Base-by-base conservation (phyloP, 2,113 vertebrate species). In the Ramphastos sulfuratus region DNA sequence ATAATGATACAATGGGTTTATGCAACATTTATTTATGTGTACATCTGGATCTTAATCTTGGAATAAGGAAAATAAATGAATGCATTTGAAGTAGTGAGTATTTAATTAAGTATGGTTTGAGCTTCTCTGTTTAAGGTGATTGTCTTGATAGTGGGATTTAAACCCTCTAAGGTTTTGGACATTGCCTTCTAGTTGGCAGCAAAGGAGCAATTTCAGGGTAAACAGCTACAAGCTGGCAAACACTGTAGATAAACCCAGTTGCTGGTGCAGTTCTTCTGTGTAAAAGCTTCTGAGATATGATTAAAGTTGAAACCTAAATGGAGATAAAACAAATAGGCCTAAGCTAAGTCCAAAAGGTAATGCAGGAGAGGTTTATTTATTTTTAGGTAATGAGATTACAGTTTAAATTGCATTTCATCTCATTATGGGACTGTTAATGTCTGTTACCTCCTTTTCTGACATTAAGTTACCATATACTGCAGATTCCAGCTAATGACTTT, bases 391-490 rank as follows among this genome's bases (percentile, higher is more conserved):
- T 88, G 88, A 92, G 92, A 95, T 96, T 93, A 92, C 63, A 0
- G 69, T 87, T 92, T 94, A 92, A 95, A 95, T 96, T 95, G 73
- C 63, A 91, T 94, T 96, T 97, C 18, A 1, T 92, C 94, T 93
- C 89, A 87, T 97, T 96, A 91, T 66, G 93, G 86, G 92, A 91
- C 75, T 84, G 88, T 87, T 93, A 94, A 94, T 4, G 85, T 95
- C 96, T 94, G 93, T 92, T 96, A 94, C 95, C 66, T 94, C 87
- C 90, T 92, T 75, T 94, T 94, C 95, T 96, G 95, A 94, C 94
- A 90, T 95, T 96, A 94, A 94, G 93, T 92, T 96, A 91, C 91
- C 90, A 61, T 93, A 91, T 91, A 80, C 48, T 4, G 8, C 65
- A 61, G 80, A 80, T 95, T 92, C 93, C 73, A 89, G 88, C 70